These are phyloP conservation scores for Scaptodrosophila lebanonensis DNA, from an alignment of 1,140 invertebrate genomes.

Conservation along the genomic window DNA sequence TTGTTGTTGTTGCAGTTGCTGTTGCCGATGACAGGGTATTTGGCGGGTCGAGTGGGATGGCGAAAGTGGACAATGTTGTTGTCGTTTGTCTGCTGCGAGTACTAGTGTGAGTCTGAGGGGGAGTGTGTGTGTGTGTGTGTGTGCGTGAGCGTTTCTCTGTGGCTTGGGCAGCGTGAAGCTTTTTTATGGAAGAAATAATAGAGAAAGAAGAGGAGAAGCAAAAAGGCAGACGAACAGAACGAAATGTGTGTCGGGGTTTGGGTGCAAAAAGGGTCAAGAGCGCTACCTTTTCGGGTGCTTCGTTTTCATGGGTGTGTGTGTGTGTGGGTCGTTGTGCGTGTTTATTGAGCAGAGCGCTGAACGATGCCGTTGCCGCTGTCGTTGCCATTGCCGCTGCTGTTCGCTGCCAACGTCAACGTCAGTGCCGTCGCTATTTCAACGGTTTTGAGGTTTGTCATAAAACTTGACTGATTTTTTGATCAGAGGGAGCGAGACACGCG, in stretches of 20 bases:
- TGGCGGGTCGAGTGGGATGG: constrained; percentile 6
- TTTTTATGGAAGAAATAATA: too few relatives aligned
- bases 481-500: constrained; percentile 8
- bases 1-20: constrained; percentile 11
- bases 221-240: constrained; percentile 36
- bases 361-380: too few relatives aligned
- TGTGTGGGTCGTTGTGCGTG: neutral
- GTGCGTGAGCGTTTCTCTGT: constrained; percentile 2
- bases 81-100: constrained; percentile 57
- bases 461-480: constrained; percentile 47
- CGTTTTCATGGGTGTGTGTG: constrained; percentile 25
- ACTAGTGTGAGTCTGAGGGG: constrained; percentile 17
- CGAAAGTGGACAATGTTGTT: constrained; percentile 74
- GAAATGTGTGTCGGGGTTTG: constrained; percentile 35
- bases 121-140: neutral
- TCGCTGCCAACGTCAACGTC: constrained; percentile 16
- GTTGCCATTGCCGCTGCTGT: neutral
- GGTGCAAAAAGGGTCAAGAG: constrained; percentile 68
- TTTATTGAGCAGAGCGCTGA: constrained; percentile 16
- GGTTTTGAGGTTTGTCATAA: constrained; percentile 41
- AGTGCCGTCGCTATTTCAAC: constrained; percentile 51
- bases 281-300: constrained; percentile 43
- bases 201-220: constrained; percentile 58
- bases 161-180: constrained; percentile 61
- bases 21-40: neutral